Conservation (phyloP, 2,888 invertebrate species). For the Pardosa pseudoannulata region DNA sequence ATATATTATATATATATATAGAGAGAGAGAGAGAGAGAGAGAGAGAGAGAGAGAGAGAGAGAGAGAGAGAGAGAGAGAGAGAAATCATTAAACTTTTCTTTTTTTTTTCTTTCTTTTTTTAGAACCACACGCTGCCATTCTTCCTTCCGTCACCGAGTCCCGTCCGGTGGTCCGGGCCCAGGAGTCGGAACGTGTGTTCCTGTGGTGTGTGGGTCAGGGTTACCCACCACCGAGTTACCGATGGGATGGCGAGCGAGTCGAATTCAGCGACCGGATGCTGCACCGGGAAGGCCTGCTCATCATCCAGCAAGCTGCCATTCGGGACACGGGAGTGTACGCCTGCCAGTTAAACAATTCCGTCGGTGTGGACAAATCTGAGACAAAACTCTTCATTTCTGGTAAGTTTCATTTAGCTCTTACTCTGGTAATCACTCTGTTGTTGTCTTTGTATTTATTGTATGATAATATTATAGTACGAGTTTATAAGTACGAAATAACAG, state of each 20-base stretch:
- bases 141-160: constrained; percentile 72
- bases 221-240: constrained; percentile 77
- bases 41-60: too few relatives aligned
- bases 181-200: constrained; percentile 76
- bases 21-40: too few relatives aligned
- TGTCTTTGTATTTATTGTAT: too few relatives aligned
- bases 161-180: constrained; percentile 49
- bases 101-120: background rate
- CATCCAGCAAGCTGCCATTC: constrained; percentile 75
- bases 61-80: too few relatives aligned
- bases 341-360: constrained; percentile 77
- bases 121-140: constrained; percentile 72
- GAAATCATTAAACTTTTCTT: background rate
- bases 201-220: constrained; percentile 78
- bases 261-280: constrained; percentile 71
- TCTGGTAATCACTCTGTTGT: background rate
- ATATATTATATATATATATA: too few relatives aligned
- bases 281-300: constrained; percentile 77
- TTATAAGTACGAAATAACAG: too few relatives aligned
- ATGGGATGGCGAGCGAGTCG: constrained; percentile 75
- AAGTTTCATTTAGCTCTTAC: constrained; percentile 60
- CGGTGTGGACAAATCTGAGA: constrained; percentile 76
- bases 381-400: constrained; percentile 77
- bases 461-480: too few relatives aligned
- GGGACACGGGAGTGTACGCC: constrained; percentile 77